Conservation (phyloP, 2,113 vertebrate genomes). For the Anoplopoma fimbria region DNA sequence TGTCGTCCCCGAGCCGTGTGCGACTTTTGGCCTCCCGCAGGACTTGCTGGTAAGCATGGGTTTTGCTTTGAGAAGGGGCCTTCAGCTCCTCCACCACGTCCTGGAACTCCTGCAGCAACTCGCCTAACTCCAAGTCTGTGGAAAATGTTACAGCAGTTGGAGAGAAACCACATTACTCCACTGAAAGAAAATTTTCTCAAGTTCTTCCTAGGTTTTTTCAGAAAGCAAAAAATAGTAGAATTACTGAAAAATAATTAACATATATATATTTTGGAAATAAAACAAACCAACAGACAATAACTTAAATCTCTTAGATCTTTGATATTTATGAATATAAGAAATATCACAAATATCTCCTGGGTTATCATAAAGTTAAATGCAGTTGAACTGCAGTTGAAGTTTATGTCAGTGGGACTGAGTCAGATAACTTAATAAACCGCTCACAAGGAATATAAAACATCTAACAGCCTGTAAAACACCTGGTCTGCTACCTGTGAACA, state of each 20-base stretch:
- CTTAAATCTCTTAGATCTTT: neutral
- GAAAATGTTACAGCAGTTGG: conserved; percentile 67
- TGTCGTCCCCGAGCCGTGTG: conserved; percentile 66
- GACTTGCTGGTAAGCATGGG: conserved; percentile 63
- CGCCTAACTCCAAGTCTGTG: conserved; percentile 82
- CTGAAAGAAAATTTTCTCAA: conserved; percentile 16
- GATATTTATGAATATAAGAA: neutral
- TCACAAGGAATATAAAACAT: too few relatives aligned
- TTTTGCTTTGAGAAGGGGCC: conserved; percentile 64
- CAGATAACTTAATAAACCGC: too few relatives aligned
- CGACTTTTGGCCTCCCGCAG: conserved; percentile 74
- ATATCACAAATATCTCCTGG: neutral
- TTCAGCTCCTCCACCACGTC: conserved; percentile 82
- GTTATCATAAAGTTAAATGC: neutral
- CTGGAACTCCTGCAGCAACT: conserved; percentile 84
- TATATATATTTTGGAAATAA: neutral
- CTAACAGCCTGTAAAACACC: conserved; percentile 43
- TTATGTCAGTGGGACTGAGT: conserved; percentile 32
- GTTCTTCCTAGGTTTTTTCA: neutral
- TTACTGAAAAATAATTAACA: neutral
- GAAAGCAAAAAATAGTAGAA: neutral
- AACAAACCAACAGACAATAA: neutral
- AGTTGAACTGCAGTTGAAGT: neutral
- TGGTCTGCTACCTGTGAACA: conserved; percentile 28
- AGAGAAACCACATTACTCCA: conserved; percentile 33